A percentile compares a stretch with the other conserved stretches of the same genome.
Evolutionary conservation across 2,113 vertebrate species (phyloP).

Genomic region (Nothocercus julius): DNA sequence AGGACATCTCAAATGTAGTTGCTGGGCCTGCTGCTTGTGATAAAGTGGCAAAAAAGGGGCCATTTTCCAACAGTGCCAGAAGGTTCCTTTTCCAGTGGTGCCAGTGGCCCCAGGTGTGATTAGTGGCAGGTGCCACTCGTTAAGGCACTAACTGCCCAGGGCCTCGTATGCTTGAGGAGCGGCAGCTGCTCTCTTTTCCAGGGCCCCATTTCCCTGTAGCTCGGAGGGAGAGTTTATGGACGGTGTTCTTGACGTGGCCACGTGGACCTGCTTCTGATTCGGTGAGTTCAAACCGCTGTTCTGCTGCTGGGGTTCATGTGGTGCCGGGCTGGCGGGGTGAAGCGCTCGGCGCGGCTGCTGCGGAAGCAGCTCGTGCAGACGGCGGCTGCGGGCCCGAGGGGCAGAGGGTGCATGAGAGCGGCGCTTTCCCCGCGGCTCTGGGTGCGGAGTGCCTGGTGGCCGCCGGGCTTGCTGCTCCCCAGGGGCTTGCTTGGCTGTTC

Average conservation of each 20-base stretch:
- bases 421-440: background rate
- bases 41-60: background rate
- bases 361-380: too few relatives aligned
- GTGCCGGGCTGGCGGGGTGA: background rate
- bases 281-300: background rate
- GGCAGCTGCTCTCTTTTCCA: background rate
- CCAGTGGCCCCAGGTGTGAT: too few relatives aligned
- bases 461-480: background rate
- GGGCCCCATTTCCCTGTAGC: background rate
- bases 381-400: too few relatives aligned
- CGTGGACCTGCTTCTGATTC: background rate
- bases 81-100: too few relatives aligned
- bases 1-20: background rate
- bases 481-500: too few relatives aligned
- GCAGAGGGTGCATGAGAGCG: background rate
- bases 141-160: background rate
- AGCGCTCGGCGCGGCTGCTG: too few relatives aligned
- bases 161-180: background rate
- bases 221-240: background rate
- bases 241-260: fast-evolving
- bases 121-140: background rate
- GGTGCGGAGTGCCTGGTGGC: background rate
- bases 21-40: background rate
- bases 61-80: background rate
- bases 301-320: background rate